phyloP scores from a whole-genome alignment of 2,797 vertebrate genomes.

The Notolepis coatsorum region DNA sequence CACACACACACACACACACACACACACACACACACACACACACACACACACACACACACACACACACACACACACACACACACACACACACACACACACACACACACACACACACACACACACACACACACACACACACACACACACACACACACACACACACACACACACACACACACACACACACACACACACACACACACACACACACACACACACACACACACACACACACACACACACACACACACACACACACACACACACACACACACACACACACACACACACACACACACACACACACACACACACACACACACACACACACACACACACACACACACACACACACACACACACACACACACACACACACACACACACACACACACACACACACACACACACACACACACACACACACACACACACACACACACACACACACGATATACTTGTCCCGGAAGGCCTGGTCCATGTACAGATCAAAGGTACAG shows the following conservation, averaged over 20 bases:
- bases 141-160: neutral
- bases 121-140: neutral
- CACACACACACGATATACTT: neutral
- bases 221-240: neutral
- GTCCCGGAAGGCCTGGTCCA: neutral
- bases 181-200: neutral
- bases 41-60: neutral
- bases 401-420: constrained; percentile 1
- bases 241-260: neutral
- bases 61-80: neutral
- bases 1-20: neutral
- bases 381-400: neutral
- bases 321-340: neutral
- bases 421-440: neutral
- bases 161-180: neutral
- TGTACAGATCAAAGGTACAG: too few species aligned
- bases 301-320: neutral
- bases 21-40: neutral
- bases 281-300: neutral
- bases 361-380: constrained; percentile 6
- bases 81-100: neutral
- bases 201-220: neutral
- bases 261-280: neutral
- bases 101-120: neutral
- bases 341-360: constrained; percentile 3